Conservation (phyloP, 2,113 vertebrate genomes). For the Psilopsiagon aymara region DNA sequence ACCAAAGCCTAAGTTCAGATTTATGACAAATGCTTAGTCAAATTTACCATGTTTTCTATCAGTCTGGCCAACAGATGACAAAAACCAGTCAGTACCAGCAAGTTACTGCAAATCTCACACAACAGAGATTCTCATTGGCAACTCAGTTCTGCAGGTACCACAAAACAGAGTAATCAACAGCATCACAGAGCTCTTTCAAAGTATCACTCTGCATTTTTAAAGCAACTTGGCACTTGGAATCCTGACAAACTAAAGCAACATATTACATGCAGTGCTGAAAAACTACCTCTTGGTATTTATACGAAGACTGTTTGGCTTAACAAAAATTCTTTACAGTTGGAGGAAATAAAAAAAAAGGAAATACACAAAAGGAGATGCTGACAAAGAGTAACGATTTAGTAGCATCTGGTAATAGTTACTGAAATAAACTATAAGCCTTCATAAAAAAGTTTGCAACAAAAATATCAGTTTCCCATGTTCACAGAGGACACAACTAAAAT, state of each 20-base stretch:
- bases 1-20: not conserved
- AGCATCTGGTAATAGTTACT: conserved; percentile 55
- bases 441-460: conserved; percentile 55
- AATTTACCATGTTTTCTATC: not conserved
- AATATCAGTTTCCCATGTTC: conserved; percentile 62
- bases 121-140: not conserved
- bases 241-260: not conserved
- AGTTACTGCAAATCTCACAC: not conserved
- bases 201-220: not conserved
- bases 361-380: not conserved
- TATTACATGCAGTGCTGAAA: not conserved
- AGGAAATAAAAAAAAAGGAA: not conserved
- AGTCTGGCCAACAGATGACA: not conserved
- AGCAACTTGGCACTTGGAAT: not conserved
- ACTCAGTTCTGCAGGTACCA: not conserved
- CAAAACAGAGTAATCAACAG: not conserved
- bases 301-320: not conserved
- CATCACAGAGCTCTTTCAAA: not conserved
- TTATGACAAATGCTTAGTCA: not conserved
- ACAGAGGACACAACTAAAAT: conserved; percentile 37
- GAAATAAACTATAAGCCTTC: conserved; percentile 46
- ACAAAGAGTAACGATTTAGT: not conserved
- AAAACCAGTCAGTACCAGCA: not conserved
- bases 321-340: not conserved
- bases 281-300: not conserved